These are phyloP conservation scores for Thunnus thynnus DNA, from an alignment of 2,113 vertebrate species.

Conservation along the genomic window DNA sequence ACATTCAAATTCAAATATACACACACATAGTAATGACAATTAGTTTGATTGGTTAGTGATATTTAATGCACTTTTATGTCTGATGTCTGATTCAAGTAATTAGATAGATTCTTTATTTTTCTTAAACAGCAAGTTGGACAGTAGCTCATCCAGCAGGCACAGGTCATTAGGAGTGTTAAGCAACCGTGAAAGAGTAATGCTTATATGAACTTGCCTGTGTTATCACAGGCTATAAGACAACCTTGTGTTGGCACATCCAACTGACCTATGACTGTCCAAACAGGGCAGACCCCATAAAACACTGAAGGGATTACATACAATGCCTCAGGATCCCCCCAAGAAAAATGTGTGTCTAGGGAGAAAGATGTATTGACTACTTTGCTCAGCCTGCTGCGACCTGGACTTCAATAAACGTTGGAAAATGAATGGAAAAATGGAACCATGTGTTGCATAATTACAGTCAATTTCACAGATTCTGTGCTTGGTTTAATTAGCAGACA, in stretches of 20 bases:
- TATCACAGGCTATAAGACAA: not conserved
- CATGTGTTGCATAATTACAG: not conserved
- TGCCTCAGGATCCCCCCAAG: not conserved
- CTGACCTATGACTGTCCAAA: not conserved
- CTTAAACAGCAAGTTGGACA: not conserved
- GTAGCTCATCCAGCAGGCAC: not conserved
- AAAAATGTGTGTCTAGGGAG: not conserved
- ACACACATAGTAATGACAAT: not conserved
- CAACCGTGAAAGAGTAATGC: not conserved
- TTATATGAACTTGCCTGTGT: not conserved
- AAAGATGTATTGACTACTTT: not conserved
- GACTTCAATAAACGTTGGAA: not conserved
- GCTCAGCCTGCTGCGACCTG: not conserved
- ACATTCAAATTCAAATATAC: not conserved
- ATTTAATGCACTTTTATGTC: not conserved
- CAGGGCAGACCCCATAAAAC: not conserved
- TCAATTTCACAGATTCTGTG: not conserved
- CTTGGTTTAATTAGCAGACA: not conserved
- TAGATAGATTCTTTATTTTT: slow-evolving; percentile 2
- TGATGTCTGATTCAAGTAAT: slow-evolving; percentile 1
- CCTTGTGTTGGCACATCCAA: not conserved
- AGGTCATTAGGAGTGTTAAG: not conserved
- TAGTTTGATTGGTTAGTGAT: slow-evolving; percentile 14
- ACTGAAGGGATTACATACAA: not conserved
- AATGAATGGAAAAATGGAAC: not conserved